Percentiles rank a stretch among this genome's conserved stretches.
Conservation (phyloP, 2,888 invertebrate species). For the Ischnus inquisitorius region DNA sequence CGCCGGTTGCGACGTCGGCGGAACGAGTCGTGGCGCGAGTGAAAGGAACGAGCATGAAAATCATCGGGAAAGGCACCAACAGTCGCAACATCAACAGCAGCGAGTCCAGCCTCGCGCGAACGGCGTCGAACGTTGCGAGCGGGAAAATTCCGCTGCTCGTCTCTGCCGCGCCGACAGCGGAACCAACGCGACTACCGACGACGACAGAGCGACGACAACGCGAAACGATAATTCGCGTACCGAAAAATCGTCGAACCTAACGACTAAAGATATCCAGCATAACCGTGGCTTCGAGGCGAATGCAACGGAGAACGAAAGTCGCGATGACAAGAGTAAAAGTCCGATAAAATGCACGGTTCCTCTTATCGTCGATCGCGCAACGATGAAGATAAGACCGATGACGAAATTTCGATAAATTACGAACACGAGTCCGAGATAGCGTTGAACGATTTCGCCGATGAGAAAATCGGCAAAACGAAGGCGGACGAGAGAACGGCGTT, state of each 20-base stretch:
- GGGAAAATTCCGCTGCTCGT: constrained; percentile 32
- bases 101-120: constrained; percentile 42
- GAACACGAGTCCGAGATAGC: not conserved
- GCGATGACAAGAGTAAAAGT: not conserved
- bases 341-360: not conserved
- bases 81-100: constrained; percentile 45
- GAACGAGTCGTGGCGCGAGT: constrained; percentile 64
- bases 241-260: not conserved
- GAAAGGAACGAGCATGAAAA: constrained; percentile 73
- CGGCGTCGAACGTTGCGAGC: constrained; percentile 37
- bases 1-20: constrained; percentile 52
- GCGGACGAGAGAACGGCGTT: constrained; percentile 12
- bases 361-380: not conserved
- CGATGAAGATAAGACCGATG: not conserved
- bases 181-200: not conserved
- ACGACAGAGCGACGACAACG: constrained; percentile 8
- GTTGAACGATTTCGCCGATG: constrained; percentile 18
- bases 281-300: not conserved
- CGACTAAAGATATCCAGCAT: not conserved
- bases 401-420: constrained; percentile 11
- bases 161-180: constrained; percentile 18
- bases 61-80: constrained; percentile 69
- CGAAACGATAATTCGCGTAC: not conserved
- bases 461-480: constrained; percentile 18
- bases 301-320: not conserved